These are phyloP conservation scores for Tachuris rubrigastra DNA, from an alignment of 2,113 vertebrate genomes.

Conservation along the genomic window DNA sequence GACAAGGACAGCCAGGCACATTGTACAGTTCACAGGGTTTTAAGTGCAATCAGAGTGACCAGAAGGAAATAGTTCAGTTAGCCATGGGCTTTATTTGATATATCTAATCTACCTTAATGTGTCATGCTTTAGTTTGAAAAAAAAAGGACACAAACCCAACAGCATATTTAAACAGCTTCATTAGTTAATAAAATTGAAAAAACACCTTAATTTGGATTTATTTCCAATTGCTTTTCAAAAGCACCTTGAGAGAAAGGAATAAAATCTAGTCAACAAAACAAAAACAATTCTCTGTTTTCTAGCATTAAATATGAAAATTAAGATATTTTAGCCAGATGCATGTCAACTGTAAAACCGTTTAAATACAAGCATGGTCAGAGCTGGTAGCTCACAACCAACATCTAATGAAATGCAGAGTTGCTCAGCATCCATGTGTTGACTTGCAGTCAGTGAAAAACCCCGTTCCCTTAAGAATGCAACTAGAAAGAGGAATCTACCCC, in stretches of 20 bases:
- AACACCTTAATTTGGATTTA: not conserved
- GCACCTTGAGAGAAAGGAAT: not conserved
- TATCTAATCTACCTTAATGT: not conserved
- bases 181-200: not conserved
- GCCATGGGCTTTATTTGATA: not conserved
- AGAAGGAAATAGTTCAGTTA: not conserved
- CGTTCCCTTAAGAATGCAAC: not conserved
- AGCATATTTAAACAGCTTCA: not conserved
- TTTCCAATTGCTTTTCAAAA: not conserved
- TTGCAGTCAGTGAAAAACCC: not conserved
- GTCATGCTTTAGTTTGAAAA: not conserved
- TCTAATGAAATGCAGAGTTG: not conserved
- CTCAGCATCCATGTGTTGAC: not conserved
- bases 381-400: not conserved
- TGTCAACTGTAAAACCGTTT: not conserved
- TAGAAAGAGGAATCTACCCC: not conserved
- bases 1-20: not conserved
- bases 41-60: not conserved
- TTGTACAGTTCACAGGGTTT: not conserved
- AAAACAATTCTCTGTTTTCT: not conserved
- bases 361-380: not conserved
- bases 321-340: not conserved
- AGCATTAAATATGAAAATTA: not conserved
- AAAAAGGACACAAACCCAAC: fast-evolving
- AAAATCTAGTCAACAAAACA: not conserved